Evolutionary conservation across 2,797 vertebrate genomes (phyloP).

Genomic region (Ceryle rudis): DNA sequence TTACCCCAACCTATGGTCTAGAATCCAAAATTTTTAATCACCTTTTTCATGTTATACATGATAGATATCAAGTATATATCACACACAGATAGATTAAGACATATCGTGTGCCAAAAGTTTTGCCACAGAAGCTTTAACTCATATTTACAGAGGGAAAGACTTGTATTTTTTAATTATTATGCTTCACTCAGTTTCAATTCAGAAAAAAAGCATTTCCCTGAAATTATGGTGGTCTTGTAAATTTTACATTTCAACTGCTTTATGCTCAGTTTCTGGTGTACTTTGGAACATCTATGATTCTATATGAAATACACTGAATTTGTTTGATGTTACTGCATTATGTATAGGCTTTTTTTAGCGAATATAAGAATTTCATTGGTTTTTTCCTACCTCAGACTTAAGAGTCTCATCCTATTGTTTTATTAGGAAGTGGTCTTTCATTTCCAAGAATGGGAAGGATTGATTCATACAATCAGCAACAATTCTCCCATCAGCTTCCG

Average conservation of each 20-base stretch:
- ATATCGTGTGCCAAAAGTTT: not conserved
- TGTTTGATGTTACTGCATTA: not conserved
- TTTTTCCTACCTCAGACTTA: not conserved
- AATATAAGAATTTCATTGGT: not conserved
- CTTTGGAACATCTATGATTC: not conserved
- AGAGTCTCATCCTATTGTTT: not conserved
- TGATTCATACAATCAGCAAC: not conserved
- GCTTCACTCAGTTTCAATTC: not conserved
- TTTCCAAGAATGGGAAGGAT: not conserved
- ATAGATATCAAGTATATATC: not conserved
- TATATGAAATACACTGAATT: not conserved
- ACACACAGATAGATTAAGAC: not conserved
- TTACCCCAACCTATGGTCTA: not conserved
- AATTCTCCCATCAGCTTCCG: not conserved
- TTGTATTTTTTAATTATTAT: not conserved
- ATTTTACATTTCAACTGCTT: not conserved
- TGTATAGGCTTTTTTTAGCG: not conserved
- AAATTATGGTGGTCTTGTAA: not conserved
- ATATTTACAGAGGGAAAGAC: not conserved
- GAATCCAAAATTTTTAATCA: not conserved
- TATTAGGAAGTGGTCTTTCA: not conserved
- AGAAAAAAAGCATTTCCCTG: not conserved
- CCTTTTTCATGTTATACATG: not conserved
- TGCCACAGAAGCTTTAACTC: not conserved
- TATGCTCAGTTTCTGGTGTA: not conserved